Evolutionary conservation across 2,888 invertebrate species (phyloP).

Genomic region (Drosophila tanythrix): DNA sequence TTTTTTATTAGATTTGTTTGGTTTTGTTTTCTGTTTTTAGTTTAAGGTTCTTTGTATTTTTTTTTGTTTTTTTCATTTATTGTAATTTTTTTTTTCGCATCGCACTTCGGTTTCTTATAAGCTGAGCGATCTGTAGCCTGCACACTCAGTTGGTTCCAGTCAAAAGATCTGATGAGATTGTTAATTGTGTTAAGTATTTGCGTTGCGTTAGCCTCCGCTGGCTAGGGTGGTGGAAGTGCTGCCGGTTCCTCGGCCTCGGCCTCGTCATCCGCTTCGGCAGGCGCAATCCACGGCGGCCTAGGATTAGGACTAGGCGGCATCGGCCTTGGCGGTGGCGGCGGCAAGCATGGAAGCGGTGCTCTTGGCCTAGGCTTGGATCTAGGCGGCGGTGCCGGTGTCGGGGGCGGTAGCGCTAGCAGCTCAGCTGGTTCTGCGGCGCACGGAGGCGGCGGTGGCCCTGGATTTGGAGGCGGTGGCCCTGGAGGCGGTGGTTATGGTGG

Average conservation of each 20-base stretch:
- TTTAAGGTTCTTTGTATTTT: conserved; percentile 11
- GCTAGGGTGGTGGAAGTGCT: conserved; percentile 60
- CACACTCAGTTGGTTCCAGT: conserved; percentile 57
- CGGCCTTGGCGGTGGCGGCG: conserved; percentile 37
- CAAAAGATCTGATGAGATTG: conserved; percentile 73
- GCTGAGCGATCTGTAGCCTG: conserved; percentile 35
- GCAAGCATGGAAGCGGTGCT: conserved; percentile 28
- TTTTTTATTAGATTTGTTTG: conserved; percentile 23
- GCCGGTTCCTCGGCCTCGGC: conserved; percentile 42
- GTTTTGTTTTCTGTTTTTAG: conserved; percentile 21
- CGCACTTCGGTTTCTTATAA: conserved; percentile 48
- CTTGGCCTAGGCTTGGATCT: conserved; percentile 7
- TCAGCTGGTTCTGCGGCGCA: conserved; percentile 19
- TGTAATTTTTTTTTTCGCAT: conserved; percentile 36
- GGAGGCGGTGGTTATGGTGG: conserved; percentile 5
- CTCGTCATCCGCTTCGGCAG: conserved; percentile 53
- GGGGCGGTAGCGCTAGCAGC: conserved; percentile 7
- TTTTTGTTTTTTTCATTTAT: conserved; percentile 38
- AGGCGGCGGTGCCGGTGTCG: conserved; percentile 4
- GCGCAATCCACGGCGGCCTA: conserved; percentile 28
- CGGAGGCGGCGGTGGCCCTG: conserved; percentile 32
- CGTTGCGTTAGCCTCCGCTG: conserved; percentile 66
- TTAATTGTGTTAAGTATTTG: conserved; percentile 72
- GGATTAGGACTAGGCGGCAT: conserved; percentile 41
- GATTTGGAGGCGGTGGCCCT: conserved; percentile 15